Conservation (phyloP, 2,113 vertebrate genomes). For the Crotophaga sulcirostris region DNA sequence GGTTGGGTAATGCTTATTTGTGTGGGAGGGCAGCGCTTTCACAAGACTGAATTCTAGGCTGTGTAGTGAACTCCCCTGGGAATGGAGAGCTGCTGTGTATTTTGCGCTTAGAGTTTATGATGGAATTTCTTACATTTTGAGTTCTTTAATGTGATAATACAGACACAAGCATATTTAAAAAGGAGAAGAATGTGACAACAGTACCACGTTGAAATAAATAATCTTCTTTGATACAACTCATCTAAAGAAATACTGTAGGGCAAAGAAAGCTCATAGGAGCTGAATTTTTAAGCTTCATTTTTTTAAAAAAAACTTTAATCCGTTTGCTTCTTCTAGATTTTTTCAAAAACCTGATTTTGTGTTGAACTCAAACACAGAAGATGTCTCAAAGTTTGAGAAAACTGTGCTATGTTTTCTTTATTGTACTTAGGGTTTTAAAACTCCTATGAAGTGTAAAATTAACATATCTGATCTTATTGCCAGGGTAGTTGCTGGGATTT, state of each 20-base stretch:
- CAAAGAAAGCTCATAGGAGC: neutral
- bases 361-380: neutral
- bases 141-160: conserved; percentile 21
- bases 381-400: neutral
- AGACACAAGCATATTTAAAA: neutral
- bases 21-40: conserved; percentile 13
- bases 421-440: neutral
- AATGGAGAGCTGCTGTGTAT: neutral
- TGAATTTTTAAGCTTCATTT: conserved; percentile 2
- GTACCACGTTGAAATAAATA: neutral
- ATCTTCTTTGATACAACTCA: neutral
- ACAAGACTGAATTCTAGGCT: neutral
- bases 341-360: neutral
- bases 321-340: neutral
- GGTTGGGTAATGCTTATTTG: conserved; percentile 12
- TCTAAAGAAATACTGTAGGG: neutral
- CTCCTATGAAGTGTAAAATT: neutral
- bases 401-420: neutral
- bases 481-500: neutral
- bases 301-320: neutral
- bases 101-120: neutral
- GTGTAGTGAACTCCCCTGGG: conserved; percentile 18
- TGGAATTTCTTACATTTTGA: conserved; percentile 2
- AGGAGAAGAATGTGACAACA: rapidly evolving
- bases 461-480: neutral